Percentiles rank a stretch among this genome's conserved stretches.
These are phyloP conservation scores for Drosophila mauritiana DNA, from an alignment of 1,140 invertebrate species.

Conservation along the genomic window DNA sequence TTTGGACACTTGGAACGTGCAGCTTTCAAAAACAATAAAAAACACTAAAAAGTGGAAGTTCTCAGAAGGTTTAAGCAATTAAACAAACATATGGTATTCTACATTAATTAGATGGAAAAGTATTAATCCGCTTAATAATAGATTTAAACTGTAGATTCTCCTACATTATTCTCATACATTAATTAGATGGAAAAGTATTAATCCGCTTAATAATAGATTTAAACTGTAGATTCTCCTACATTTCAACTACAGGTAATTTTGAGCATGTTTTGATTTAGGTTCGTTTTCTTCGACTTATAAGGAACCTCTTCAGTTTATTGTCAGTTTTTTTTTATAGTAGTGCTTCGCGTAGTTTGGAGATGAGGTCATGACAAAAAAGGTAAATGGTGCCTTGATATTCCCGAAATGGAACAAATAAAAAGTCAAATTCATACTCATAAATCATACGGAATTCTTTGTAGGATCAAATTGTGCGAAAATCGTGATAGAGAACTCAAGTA, in stretches of 20 bases:
- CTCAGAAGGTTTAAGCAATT: constrained; percentile 14
- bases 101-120: neutral
- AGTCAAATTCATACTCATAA: constrained; percentile 34
- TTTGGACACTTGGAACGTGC: constrained; percentile 18
- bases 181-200: neutral
- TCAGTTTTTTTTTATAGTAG: constrained; percentile 11
- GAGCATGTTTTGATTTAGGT: constrained; percentile 4
- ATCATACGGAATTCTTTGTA: constrained; percentile 15
- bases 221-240: constrained; percentile 10
- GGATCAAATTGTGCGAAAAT: constrained; percentile 7
- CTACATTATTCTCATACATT: too few relatives aligned
- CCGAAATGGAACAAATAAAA: constrained; percentile 15
- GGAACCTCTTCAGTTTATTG: constrained; percentile 14
- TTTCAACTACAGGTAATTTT: neutral
- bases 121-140: constrained; percentile 10
- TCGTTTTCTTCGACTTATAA: constrained; percentile 19
- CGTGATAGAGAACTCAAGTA: neutral
- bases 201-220: constrained; percentile 14
- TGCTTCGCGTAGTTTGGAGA: constrained; percentile 57
- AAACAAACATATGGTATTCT: constrained; percentile 6
- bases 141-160: constrained; percentile 14
- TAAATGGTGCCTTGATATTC: constrained; percentile 31
- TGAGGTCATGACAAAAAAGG: constrained; percentile 66
- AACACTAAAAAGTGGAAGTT: constrained; percentile 32
- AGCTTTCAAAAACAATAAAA: constrained; percentile 44